Base-by-base conservation (phyloP, 2,888 invertebrate genomes). In the Graphium colonna region DNA sequence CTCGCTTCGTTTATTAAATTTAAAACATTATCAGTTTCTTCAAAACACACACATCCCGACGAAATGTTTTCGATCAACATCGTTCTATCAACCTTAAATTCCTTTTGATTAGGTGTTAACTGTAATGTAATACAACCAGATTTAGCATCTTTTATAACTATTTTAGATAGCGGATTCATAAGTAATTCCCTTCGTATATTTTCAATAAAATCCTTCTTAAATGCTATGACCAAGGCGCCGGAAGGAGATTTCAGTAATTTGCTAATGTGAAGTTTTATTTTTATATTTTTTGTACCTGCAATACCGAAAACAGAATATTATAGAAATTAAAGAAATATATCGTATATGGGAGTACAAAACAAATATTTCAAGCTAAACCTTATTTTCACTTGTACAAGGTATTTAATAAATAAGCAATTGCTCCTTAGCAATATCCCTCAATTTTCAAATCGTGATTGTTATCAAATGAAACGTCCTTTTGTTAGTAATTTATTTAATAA, bases 271-370 rank as follows among this genome's bases (percentile, higher is more conserved):
- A 53, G 33, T 44, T 49, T 52, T 28, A 52, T 12, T 10, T 60
- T 36, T 5, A 58, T 57, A 15, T 1, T 63, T 63, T 73, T 77
- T 62, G 58, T 42, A 72, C 72, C 83, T 83, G 82, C 55, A 82
- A 80, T 53, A 36, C 7, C 12, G n/a, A 2, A 36, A 13, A 12
- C 12, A n/a, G 12, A 36, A 36, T 36, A 12, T 36, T 5, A n/a
- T 4, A 12, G 58, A 16, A 67, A 63, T 28, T 31, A 2, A 31
- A 60, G 8, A 52, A 16, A 45, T 50, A 40, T 39, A 26, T 15
- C 12, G 10, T 18, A 47, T 46, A 78, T 83, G 85, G 83, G 80
- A 86, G 83, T 78, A 82, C 82, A 82, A 79, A 73, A 73, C 65
- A 73, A 31, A 9, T 7, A 31, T 31, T 31, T 31, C 2, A 21